Base-by-base conservation (phyloP, 2,888 invertebrate genomes). In the Caenorhabditis macrosperma region DNA sequence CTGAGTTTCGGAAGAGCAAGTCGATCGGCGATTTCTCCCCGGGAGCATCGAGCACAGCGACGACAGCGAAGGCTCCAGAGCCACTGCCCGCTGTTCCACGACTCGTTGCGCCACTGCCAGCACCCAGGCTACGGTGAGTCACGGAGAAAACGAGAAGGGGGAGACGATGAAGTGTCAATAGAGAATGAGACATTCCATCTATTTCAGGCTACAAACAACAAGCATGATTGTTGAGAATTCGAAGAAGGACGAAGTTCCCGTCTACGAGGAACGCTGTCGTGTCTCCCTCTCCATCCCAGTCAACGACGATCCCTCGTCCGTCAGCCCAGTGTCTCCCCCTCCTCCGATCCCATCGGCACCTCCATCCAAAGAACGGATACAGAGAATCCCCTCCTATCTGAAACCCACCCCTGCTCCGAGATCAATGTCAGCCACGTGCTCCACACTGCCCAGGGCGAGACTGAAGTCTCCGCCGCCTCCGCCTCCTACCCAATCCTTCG, bases 1-100 rank as follows among this genome's bases (percentile, higher is more conserved):
- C 79, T 44, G 72, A 78, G 30, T 59, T 79, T 46, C 74, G 79
- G 79, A 79, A 79, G 79, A 79, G 79, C 67, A 72, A 74, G 57
- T 74, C 72, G 52, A 67, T 67, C 30, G 78, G 55, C 74, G 67
- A 68, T 33, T 64, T 79, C 48, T 68, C 67, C 24, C 50, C 75
- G 46, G 66, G 63, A 30, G 35, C 22, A 57, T 3, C 35, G 55
- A 17, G 15, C 38, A 12, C 30, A 2, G 55, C 10, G 15, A 1
- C 10, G 15, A 1, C 38, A 44, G 50, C 7, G 24, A 33, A 22
- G 30, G 26, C 59, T 30, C 30, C 26, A 69, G 28, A 12, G 30
- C 6, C 28, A 10, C 24, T 22, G 17, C 60, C 60, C 1, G 17
- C 10, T 12, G 46, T n/a, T 26, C 71, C 46, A 30, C 12, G 44